Conservation (phyloP, 2,888 invertebrate species). For the Sesamia inferens region DNA sequence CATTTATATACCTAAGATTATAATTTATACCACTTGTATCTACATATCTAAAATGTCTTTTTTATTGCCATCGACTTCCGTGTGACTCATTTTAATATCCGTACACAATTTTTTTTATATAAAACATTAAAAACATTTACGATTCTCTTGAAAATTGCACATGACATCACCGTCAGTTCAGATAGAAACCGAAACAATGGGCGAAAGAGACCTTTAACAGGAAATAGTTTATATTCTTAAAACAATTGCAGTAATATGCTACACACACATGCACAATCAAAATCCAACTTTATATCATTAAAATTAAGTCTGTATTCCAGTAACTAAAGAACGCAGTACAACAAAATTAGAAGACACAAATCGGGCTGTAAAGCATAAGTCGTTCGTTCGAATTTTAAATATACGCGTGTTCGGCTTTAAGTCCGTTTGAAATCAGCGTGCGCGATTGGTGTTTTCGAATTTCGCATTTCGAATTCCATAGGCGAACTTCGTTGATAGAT, state of each 20-base stretch:
- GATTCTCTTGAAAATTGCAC: slow-evolving; percentile 74
- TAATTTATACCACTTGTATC: too few relatives aligned
- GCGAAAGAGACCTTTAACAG: slow-evolving; percentile 84
- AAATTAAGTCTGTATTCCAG: slow-evolving; percentile 60
- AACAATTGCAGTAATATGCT: slow-evolving; percentile 83
- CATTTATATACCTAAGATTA: too few relatives aligned
- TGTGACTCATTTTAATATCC: slow-evolving; percentile 51
- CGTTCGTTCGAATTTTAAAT: slow-evolving; percentile 82
- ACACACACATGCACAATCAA: slow-evolving; percentile 52
- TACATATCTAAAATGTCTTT: background rate
- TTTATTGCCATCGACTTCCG: slow-evolving; percentile 45
- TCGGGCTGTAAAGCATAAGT: slow-evolving; percentile 78
- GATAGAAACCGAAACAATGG: slow-evolving; percentile 83
- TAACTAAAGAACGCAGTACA: slow-evolving; percentile 26
- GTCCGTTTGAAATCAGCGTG: slow-evolving; percentile 78
- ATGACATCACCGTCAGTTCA: slow-evolving; percentile 82
- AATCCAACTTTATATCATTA: slow-evolving; percentile 57
- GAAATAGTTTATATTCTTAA: slow-evolving; percentile 87
- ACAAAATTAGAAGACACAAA: slow-evolving; percentile 66
- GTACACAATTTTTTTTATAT: slow-evolving; percentile 49
- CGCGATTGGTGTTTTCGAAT: slow-evolving; percentile 84
- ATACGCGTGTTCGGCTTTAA: slow-evolving; percentile 76
- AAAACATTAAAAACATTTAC: slow-evolving; percentile 62
- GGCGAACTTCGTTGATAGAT: slow-evolving; percentile 86
- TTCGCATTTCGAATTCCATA: slow-evolving; percentile 83